Percentiles rank a stretch among this genome's conserved stretches.
Evolutionary conservation across 2,113 vertebrate species (phyloP).

Genomic region (Speoplatyrhinus poulsoni): DNA sequence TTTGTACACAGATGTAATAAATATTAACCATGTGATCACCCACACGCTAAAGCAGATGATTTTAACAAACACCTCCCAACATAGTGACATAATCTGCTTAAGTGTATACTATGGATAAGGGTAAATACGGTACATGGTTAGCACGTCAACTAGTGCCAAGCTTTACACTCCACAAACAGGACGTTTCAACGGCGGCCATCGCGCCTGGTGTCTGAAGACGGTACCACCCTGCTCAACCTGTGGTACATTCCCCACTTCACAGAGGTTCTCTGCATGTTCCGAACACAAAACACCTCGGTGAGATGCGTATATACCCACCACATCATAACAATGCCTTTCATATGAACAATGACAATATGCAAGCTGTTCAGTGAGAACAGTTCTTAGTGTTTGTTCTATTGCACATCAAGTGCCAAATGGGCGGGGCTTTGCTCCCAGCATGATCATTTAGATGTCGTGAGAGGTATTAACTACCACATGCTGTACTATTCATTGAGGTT

Average conservation of each 20-base stretch:
- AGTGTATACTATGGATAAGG: no score
- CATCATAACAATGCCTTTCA: background rate
- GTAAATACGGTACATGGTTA: no score
- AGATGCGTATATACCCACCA: conserved; percentile 27
- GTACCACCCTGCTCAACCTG: conserved; percentile 70
- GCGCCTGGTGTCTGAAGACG: conserved; percentile 70
- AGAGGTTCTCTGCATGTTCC: conserved; percentile 76
- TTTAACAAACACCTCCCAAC: no score
- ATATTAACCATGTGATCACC: no score
- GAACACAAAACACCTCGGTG: conserved; percentile 72
- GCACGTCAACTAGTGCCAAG: no score
- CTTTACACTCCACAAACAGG: conserved; percentile 43
- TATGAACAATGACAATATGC: background rate
- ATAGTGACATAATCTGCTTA: no score
- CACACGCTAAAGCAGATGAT: no score
- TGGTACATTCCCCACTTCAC: conserved; percentile 77
- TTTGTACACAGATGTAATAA: no score
- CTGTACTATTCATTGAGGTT: no score
- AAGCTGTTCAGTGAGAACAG: background rate
- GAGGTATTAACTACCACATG: background rate
- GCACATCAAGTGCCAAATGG: background rate
- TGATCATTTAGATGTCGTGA: background rate
- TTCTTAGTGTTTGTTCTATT: background rate
- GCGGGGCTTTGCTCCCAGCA: background rate
- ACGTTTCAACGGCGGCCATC: conserved; percentile 41